Base-by-base conservation (phyloP, 2,797 vertebrate genomes). In the Malacoctenus gilli region DNA sequence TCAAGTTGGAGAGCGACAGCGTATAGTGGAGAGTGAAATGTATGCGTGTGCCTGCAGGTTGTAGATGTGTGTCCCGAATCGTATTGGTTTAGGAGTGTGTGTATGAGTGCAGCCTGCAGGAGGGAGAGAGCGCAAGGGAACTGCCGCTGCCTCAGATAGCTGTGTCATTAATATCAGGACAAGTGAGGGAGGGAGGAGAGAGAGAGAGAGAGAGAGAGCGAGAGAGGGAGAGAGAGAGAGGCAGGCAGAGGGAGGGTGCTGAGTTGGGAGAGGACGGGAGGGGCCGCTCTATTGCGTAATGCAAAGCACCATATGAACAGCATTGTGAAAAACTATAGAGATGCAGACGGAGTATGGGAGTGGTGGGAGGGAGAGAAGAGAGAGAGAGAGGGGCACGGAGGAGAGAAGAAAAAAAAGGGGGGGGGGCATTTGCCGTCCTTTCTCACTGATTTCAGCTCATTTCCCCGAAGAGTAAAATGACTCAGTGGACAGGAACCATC, bases 81-180 rank as follows among this genome's bases (percentile, higher is more conserved):
- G 64, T 73, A 52, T 62, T 68, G 69, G 68, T 70, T 69, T 39
- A 13, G 35, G 54, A 52, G 48, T 39, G 57, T 74, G 75, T 68
- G 68, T 59, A n/a, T 69, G 68, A 85, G 77, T 43, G 57, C 75
- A 77, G 84, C 51, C 74, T 89, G 87, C 83, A 86, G 76, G 85
- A 88, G 82, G 81, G 88, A 87, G 86, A 87, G 90, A 86, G 90
- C 79, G 89, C 73, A 84, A 82, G 72, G 68, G 70, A 87, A 91
- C 89, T 91, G 87, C 84, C 55, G 77, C 78, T 89, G 59, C 89
- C 74, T 93, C 86, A 88, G 91, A 91, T 87, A 90, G 91, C 92
- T 85, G 91, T 89, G 87, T 91, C 85, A 81, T 90, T 93, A 92
- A 91, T 91, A 91, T 85, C 77, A 91, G 91, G 86, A 74, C 48